A percentile compares a stretch with the other conserved stretches of the same genome.
phyloP scores from a whole-genome alignment of 1,140 invertebrate species.

The Cecropterus lyciades region DNA sequence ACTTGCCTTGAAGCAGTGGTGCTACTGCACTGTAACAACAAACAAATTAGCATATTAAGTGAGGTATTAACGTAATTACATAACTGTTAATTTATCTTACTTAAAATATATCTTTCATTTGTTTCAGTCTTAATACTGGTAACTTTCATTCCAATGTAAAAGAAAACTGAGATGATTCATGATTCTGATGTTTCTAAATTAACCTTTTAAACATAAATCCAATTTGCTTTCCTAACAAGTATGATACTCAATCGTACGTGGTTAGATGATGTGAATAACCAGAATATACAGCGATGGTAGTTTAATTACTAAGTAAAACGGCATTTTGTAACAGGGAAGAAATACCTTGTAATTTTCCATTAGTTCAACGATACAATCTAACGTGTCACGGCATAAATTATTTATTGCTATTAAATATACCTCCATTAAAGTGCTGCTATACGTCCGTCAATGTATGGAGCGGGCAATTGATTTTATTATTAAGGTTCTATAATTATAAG shows the following conservation, averaged over 20 bases:
- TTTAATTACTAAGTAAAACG: constrained; percentile 2
- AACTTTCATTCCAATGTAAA: no score
- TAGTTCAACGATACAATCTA: constrained; percentile 3
- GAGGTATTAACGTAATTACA: no score
- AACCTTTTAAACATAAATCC: no score
- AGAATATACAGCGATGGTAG: background rate
- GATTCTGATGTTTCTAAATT: no score
- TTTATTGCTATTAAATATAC: background rate
- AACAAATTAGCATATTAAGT: no score
- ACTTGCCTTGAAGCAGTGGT: no score
- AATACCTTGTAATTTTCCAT: constrained; percentile 5
- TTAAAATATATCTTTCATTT: no score
- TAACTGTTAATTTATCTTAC: no score
- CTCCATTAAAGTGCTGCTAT: background rate
- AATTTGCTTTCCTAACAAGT: no score
- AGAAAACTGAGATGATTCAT: no score
- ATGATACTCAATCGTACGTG: background rate
- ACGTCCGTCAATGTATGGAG: background rate
- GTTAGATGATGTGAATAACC: background rate
- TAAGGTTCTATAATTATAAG: constrained; percentile 21
- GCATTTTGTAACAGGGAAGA: background rate
- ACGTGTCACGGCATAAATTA: background rate
- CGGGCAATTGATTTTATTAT: background rate
- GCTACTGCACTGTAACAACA: no score
- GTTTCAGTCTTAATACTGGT: no score